A percentile compares a stretch with the other conserved stretches of the same genome.
These are phyloP conservation scores for Macroglossus sobrinus DNA, from an alignment of 2,113 vertebrate species.

Conservation along the genomic window DNA sequence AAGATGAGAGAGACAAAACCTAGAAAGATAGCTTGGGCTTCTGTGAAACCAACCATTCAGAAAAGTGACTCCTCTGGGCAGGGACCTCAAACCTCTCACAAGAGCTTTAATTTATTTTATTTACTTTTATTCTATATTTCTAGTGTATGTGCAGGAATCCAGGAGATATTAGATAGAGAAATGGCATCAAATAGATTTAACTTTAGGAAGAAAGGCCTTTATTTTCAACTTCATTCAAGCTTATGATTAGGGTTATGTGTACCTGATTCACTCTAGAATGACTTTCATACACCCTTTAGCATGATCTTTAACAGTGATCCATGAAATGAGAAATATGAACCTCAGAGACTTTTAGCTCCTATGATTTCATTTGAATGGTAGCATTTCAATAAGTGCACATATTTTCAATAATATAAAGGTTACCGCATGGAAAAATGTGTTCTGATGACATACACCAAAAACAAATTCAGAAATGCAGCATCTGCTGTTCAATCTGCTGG, in stretches of 20 bases:
- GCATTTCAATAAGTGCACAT: background rate
- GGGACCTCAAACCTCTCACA: background rate
- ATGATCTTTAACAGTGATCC: background rate
- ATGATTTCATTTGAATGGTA: background rate
- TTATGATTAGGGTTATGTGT: background rate
- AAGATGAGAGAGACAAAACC: background rate
- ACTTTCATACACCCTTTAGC: background rate
- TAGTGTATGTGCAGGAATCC: background rate
- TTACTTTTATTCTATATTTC: background rate
- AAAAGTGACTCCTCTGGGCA: background rate
- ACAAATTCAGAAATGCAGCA: background rate
- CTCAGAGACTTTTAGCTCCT: background rate
- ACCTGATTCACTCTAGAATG: background rate
- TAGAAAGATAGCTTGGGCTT: background rate
- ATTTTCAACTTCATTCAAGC: background rate
- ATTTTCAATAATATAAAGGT: background rate
- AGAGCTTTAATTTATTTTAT: background rate
- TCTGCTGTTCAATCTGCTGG: background rate
- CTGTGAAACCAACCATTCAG: background rate
- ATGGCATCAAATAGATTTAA: background rate
- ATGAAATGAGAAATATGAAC: background rate
- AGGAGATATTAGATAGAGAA: background rate
- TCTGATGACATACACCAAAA: background rate
- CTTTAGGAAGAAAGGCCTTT: background rate
- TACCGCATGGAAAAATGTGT: background rate